Percentiles rank a stretch among this genome's conserved stretches.
Conservation (phyloP, 53 echinoderm and acorn worm genomes). For the Hippasteria phrygiana region DNA sequence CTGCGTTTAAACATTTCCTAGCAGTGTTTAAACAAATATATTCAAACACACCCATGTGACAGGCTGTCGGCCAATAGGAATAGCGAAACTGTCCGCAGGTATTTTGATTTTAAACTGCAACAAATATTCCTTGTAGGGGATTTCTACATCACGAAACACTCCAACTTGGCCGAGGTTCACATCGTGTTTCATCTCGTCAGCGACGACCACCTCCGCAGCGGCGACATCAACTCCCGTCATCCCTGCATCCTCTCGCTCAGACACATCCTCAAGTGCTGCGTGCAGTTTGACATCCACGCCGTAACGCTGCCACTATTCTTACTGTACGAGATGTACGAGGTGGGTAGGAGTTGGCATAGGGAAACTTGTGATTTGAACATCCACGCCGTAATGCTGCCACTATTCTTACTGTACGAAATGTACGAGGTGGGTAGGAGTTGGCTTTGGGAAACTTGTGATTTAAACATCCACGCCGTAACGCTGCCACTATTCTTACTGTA, state of each 20-base stretch:
- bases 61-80: no score
- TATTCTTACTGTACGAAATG: no score
- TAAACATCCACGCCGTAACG: no score
- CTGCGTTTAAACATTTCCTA: no score
- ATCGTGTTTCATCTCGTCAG: slow-evolving; percentile 92
- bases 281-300: slow-evolving; percentile 90
- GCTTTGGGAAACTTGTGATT: no score
- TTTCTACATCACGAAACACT: slow-evolving; percentile 97
- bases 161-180: slow-evolving; percentile 95
- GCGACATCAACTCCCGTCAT: slow-evolving; percentile 81
- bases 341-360: slow-evolving; percentile 7
- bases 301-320: slow-evolving; percentile 91
- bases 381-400: no score
- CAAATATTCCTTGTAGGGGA: slow-evolving; percentile 89
- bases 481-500: no score
- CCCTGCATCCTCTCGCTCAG: slow-evolving; percentile 83
- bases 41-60: no score
- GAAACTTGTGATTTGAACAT: neutral
- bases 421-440: no score
- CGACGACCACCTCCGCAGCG: slow-evolving; percentile 79
- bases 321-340: slow-evolving; percentile 99
- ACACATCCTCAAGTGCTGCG: slow-evolving; percentile 91
- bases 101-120: no score
- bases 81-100: no score
- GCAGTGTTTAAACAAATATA: no score